These are phyloP conservation scores for Hylaea fasciaria DNA, from an alignment of 2,888 invertebrate genomes.

Conservation along the genomic window DNA sequence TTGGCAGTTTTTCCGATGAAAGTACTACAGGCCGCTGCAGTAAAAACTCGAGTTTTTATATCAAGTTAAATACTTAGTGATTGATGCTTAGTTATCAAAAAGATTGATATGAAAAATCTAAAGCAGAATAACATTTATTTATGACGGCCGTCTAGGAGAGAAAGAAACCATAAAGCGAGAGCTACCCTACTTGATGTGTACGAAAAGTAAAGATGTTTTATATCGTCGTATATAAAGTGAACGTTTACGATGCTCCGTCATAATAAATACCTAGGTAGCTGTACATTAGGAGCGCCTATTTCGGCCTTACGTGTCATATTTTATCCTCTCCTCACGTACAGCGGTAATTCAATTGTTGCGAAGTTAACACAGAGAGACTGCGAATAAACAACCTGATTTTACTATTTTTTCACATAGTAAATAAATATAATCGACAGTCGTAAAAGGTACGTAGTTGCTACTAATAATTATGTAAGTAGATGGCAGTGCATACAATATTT, in stretches of 20 bases:
- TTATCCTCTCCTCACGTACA: constrained; percentile 33
- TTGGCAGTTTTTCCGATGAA: not conserved
- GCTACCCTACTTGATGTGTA: constrained; percentile 22
- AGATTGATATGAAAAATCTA: too few species aligned
- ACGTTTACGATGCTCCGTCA: constrained; percentile 43
- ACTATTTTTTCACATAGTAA: not conserved
- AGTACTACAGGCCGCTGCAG: too few species aligned
- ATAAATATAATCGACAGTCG: too few species aligned
- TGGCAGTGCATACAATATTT: too few species aligned
- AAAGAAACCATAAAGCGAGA: constrained; percentile 19
- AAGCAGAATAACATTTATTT: constrained; percentile 16
- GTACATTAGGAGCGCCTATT: constrained; percentile 6
- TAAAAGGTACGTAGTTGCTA: too few species aligned
- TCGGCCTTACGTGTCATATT: constrained; percentile 12
- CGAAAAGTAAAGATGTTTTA: constrained; percentile 29
- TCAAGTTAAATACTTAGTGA: too few species aligned
- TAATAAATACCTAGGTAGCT: constrained; percentile 40
- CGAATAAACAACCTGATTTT: not conserved
- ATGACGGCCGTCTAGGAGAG: constrained; percentile 21
- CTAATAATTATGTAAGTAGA: too few species aligned
- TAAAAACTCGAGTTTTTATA: not conserved
- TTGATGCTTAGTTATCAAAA: too few species aligned
- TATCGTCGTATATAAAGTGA: constrained; percentile 44
- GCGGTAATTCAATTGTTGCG: constrained; percentile 9
- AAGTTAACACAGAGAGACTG: constrained; percentile 3